Percentiles rank a stretch among this genome's conserved stretches.
phyloP scores from a whole-genome alignment of 2,797 vertebrate species.

The Zenarchopterus dispar region DNA sequence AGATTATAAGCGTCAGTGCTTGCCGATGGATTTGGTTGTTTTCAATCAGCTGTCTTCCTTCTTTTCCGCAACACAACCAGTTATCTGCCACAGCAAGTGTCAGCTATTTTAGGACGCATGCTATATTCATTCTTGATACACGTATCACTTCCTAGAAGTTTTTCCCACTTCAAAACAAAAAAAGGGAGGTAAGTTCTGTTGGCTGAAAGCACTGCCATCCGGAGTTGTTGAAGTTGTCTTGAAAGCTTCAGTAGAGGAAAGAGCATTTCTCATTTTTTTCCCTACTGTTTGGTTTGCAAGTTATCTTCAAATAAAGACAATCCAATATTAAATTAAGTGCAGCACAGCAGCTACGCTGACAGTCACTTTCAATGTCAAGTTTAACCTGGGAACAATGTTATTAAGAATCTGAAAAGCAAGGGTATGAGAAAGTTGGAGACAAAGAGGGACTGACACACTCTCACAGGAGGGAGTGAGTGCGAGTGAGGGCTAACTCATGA shows the following conservation, averaged over 20 bases:
- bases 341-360: constrained; percentile 19
- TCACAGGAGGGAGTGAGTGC: constrained; percentile 38
- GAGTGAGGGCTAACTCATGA: constrained; percentile 62
- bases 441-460: constrained; percentile 29
- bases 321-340: constrained; percentile 24
- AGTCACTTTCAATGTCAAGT: constrained; percentile 37
- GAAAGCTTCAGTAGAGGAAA: constrained; percentile 8
- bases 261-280: constrained; percentile 5
- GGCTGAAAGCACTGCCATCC: constrained; percentile 18
- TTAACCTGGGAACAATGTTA: constrained; percentile 19
- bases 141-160: constrained; percentile 53
- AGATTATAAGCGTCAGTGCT: constrained; percentile 22
- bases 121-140: constrained; percentile 48
- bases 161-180: constrained; percentile 45
- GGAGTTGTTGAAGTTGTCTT: constrained; percentile 31
- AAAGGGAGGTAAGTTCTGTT: constrained; percentile 30
- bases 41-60: constrained; percentile 52
- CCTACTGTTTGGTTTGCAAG: constrained; percentile 5
- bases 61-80: constrained; percentile 38
- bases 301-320: constrained; percentile 39
- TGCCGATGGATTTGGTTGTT: constrained; percentile 43
- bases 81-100: constrained; percentile 58
- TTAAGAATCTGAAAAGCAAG: constrained; percentile 33
- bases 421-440: constrained; percentile 44
- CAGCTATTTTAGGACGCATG: constrained; percentile 64